phyloP scores from a whole-genome alignment of 2,888 invertebrate genomes.

The Brassicogethes aeneus region DNA sequence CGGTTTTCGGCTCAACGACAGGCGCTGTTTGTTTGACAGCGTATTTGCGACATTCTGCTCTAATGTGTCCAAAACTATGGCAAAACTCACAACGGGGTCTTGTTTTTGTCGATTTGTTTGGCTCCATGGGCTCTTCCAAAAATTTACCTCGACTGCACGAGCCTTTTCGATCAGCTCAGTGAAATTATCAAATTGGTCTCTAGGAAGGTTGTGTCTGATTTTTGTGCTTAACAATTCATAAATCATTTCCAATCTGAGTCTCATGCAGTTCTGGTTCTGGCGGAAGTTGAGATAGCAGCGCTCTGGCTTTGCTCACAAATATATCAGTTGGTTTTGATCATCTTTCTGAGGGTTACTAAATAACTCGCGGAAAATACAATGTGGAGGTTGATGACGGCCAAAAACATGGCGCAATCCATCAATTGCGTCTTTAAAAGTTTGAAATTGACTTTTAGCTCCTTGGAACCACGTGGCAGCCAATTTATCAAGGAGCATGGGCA shows the following conservation, averaged over 20 bases:
- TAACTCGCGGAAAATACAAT: constrained; percentile 11
- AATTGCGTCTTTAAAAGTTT: constrained; percentile 13
- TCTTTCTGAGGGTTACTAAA: constrained; percentile 10
- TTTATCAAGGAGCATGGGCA: constrained; percentile 19
- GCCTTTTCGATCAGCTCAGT: constrained; percentile 7
- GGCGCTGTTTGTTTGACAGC: neutral
- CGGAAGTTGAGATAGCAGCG: constrained; percentile 5
- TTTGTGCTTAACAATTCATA: constrained; percentile 6
- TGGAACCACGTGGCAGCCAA: constrained; percentile 20
- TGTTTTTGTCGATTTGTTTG: too few species aligned
- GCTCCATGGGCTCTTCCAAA: too few species aligned
- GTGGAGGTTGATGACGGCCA: constrained; percentile 11
- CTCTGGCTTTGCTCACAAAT: constrained; percentile 8
- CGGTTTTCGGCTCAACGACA: too few species aligned
- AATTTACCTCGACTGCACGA: constrained; percentile 5
- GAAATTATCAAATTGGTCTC: constrained; percentile 6
- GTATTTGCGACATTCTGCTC: constrained; percentile 7
- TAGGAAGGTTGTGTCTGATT: constrained; percentile 1
- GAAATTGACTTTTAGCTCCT: constrained; percentile 13
- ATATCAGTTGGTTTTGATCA: constrained; percentile 8
- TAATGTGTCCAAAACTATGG: constrained; percentile 6
- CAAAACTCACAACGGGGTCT: constrained; percentile 7
- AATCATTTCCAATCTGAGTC: constrained; percentile 8
- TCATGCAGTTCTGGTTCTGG: constrained; percentile 5
- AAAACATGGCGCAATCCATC: constrained; percentile 12